Conservation (phyloP, 2,888 invertebrate species). For the Rapana venosa region DNA sequence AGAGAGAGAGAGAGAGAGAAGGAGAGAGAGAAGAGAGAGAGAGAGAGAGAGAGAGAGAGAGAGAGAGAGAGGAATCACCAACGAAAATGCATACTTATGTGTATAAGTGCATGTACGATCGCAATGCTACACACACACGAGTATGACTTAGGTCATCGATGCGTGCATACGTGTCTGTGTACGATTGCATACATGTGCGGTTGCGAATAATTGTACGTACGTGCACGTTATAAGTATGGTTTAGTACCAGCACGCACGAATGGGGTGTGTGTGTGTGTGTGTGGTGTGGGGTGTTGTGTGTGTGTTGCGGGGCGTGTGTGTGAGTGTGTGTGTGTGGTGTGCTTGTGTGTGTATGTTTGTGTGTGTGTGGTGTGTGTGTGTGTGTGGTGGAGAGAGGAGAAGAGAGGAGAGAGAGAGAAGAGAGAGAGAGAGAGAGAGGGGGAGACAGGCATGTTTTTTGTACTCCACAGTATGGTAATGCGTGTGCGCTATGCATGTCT, state of each 20-base stretch:
- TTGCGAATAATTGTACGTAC: background rate
- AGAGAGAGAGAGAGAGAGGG: background rate
- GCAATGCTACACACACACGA: background rate
- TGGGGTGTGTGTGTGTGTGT: background rate
- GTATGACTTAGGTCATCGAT: background rate
- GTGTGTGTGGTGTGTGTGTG: background rate
- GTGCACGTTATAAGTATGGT: background rate
- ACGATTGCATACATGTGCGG: background rate
- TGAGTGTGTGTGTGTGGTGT: conserved; percentile 7
- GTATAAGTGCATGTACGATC: too few relatives aligned
- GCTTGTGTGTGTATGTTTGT: conserved; percentile 1
- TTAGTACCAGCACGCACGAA: background rate
- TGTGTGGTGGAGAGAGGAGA: background rate
- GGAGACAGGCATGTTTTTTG: too few relatives aligned
- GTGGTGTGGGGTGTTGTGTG: background rate
- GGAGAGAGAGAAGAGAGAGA: too few relatives aligned
- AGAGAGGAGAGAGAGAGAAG: too few relatives aligned
- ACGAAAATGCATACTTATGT: too few relatives aligned
- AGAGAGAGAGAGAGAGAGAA: too few relatives aligned
- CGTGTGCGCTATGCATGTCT: too few relatives aligned
- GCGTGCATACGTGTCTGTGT: conserved; percentile 12
- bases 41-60: too few relatives aligned
- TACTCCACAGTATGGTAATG: too few relatives aligned
- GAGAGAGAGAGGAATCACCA: too few relatives aligned
- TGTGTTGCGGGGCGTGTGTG: background rate